These are phyloP conservation scores for Orthonychiurus folsomi DNA, from an alignment of 2,888 invertebrate species.

Conservation along the genomic window DNA sequence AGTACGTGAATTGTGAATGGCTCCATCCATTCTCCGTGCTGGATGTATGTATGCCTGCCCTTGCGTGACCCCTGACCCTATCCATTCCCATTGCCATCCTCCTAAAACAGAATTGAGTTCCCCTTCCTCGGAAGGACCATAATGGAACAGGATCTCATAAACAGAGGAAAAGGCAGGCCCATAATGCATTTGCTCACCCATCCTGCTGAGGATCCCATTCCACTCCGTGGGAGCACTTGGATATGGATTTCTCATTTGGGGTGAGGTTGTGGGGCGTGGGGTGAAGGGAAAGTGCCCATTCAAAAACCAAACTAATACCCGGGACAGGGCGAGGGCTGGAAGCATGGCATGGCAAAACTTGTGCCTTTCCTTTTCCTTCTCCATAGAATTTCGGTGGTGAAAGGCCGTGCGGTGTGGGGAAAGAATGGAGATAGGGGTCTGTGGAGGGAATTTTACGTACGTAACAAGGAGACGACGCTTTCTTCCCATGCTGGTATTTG, in stretches of 20 bases:
- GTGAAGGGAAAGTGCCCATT: neutral
- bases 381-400: neutral
- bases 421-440: neutral
- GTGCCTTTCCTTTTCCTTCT: neutral
- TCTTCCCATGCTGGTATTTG: neutral
- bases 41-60: too few species aligned
- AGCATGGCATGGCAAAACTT: too few species aligned
- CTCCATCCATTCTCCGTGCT: too few species aligned
- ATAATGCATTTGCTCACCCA: neutral
- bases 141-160: neutral
- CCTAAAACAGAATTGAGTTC: too few species aligned
- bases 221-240: neutral
- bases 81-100: too few species aligned
- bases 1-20: too few species aligned
- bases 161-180: neutral
- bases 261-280: neutral
- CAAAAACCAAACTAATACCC: slow-evolving; percentile 1
- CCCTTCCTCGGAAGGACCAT: neutral
- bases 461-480: neutral
- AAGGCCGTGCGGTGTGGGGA: neutral
- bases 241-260: neutral
- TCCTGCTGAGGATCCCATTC: neutral
- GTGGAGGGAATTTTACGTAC: neutral
- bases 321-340: too few species aligned
- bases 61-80: too few species aligned